Evolutionary conservation across 1,140 invertebrate genomes (phyloP).

Genomic region (Acarapis woodi): DNA sequence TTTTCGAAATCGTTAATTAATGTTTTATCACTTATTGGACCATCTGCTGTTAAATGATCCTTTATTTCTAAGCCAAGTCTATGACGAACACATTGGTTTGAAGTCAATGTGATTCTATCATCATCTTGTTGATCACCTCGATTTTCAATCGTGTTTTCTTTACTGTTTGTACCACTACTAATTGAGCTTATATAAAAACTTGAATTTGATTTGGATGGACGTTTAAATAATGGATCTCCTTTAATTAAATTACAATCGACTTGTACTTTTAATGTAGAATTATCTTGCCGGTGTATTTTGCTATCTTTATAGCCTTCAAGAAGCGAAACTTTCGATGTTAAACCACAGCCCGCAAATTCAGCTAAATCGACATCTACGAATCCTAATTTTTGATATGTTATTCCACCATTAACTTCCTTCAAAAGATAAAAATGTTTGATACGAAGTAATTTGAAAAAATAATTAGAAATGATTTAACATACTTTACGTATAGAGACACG

Average conservation of each 20-base stretch:
- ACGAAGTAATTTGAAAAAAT: not conserved
- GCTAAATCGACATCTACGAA: conserved; percentile 87
- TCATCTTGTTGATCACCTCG: not conserved
- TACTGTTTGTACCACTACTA: not conserved
- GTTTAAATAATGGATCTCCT: conserved; percentile 87
- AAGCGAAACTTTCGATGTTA: conserved; percentile 47
- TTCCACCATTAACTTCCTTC: conserved; percentile 50
- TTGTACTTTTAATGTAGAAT: conserved; percentile 66
- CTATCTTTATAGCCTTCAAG: conserved; percentile 76
- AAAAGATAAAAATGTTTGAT: not conserved
- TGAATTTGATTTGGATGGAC: conserved; percentile 13
- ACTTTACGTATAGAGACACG: conserved; percentile 83
- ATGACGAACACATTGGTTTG: not conserved
- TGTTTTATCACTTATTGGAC: not conserved
- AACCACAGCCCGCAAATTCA: conserved; percentile 77
- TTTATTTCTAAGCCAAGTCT: not conserved
- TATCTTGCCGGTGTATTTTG: conserved; percentile 58
- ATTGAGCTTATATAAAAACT: not conserved
- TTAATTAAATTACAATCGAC: conserved; percentile 76
- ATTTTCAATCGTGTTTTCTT: not conserved
- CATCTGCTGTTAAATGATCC: not conserved
- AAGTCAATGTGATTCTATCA: not conserved
- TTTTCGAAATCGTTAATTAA: too few relatives aligned
- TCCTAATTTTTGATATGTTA: conserved; percentile 76
- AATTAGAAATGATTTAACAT: conserved; percentile 16